Conservation (phyloP, 1,140 invertebrate species). For the Drosophila equinoxialis region DNA sequence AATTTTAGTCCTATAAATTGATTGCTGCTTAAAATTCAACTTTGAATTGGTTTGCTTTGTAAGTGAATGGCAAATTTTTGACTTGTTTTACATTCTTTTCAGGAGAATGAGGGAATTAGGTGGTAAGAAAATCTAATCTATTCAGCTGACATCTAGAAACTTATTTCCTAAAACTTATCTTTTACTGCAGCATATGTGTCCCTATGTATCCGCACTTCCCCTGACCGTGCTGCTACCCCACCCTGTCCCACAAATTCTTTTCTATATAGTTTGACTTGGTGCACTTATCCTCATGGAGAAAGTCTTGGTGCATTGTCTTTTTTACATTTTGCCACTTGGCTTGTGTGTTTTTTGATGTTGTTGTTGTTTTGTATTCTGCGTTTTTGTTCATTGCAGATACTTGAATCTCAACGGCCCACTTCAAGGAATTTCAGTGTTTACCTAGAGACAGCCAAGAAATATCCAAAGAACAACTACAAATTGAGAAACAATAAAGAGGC, state of each 20-base stretch:
- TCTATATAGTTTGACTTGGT: not conserved
- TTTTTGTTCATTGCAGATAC: slow-evolving; percentile 61
- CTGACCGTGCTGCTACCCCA: not conserved
- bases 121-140: slow-evolving; percentile 38
- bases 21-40: too few relatives aligned
- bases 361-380: not conserved
- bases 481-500: slow-evolving; percentile 66
- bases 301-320: slow-evolving; percentile 31
- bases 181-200: slow-evolving; percentile 44
- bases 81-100: not conserved
- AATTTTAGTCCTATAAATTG: too few relatives aligned
- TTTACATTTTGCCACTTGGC: slow-evolving; percentile 29
- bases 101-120: too few relatives aligned
- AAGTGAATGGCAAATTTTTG: too few relatives aligned
- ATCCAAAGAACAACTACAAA: slow-evolving; percentile 62
- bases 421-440: slow-evolving; percentile 66
- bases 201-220: not conserved
- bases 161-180: slow-evolving; percentile 27
- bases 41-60: too few relatives aligned
- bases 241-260: not conserved
- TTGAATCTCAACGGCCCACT: slow-evolving; percentile 74
- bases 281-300: not conserved
- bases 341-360: not conserved
- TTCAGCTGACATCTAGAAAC: slow-evolving; percentile 20
- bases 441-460: slow-evolving; percentile 52